A percentile compares a stretch with the other conserved stretches of the same genome.
phyloP scores from a whole-genome alignment of 2,113 vertebrate species.

The Sander vitreus region DNA sequence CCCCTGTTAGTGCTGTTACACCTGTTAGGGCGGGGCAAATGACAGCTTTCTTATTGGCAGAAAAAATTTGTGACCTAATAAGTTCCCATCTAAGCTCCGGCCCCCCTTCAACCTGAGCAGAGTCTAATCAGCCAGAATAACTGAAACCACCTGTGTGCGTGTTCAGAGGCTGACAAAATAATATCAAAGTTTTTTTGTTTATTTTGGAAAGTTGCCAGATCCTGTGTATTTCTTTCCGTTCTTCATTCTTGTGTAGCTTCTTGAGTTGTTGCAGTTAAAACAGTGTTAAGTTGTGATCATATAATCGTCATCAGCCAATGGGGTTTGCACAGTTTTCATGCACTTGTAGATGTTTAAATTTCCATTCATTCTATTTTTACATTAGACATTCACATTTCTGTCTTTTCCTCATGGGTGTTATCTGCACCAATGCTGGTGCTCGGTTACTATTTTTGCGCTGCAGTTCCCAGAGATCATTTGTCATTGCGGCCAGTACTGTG shows the following conservation, averaged over 20 bases:
- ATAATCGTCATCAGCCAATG: not conserved
- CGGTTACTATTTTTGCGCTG: conserved; percentile 21
- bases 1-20: no score
- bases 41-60: no score
- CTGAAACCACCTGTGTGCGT: no score
- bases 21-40: no score
- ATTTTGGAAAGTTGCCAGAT: not conserved
- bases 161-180: no score
- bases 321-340: not conserved
- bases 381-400: conserved; percentile 4
- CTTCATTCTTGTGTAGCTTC: not conserved
- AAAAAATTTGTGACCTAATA: no score
- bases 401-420: conserved; percentile 2
- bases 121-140: no score
- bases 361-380: not conserved
- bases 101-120: no score
- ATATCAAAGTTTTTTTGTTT: no score
- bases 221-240: not conserved
- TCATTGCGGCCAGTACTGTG: not conserved
- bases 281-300: not conserved
- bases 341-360: no score
- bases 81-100: no score
- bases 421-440: not conserved
- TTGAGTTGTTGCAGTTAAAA: not conserved
- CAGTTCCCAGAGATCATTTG: conserved; percentile 27